Conservation (phyloP, 35 echinoderm and acorn worm genomes). For the Ophiothrix spiculata region DNA sequence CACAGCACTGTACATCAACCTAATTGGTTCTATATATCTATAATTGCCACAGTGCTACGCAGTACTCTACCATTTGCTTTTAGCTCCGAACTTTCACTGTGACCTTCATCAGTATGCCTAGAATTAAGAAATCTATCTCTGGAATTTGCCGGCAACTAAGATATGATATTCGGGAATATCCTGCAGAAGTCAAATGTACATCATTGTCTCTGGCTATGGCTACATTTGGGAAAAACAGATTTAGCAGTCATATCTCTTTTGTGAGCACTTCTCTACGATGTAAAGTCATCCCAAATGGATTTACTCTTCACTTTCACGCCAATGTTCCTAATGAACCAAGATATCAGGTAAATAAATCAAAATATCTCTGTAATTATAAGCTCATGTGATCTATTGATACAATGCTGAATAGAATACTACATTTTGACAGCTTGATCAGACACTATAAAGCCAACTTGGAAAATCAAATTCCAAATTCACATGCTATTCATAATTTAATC, state of each 20-base stretch:
- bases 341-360: not conserved
- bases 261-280: not conserved
- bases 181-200: not conserved
- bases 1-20: not conserved
- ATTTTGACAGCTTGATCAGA: not conserved
- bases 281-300: slow-evolving; percentile 23
- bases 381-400: not conserved
- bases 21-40: not conserved
- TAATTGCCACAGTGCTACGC: not conserved
- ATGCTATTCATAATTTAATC: not conserved
- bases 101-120: slow-evolving; percentile 3
- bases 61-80: not conserved
- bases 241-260: slow-evolving; percentile 24
- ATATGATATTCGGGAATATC: slow-evolving; percentile 2
- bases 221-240: slow-evolving; percentile 32
- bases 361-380: not conserved
- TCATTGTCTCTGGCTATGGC: slow-evolving; percentile 15
- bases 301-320: not conserved
- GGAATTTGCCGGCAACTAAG: not conserved
- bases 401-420: not conserved
- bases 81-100: not conserved
- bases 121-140: not conserved
- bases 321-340: not conserved
- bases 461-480: not conserved
- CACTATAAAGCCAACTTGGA: not conserved